Evolutionary conservation across 2,113 vertebrate species (phyloP), one percentile per base, ranked within the genome.

Genomic region (Limnothrissa miodon): DNA sequence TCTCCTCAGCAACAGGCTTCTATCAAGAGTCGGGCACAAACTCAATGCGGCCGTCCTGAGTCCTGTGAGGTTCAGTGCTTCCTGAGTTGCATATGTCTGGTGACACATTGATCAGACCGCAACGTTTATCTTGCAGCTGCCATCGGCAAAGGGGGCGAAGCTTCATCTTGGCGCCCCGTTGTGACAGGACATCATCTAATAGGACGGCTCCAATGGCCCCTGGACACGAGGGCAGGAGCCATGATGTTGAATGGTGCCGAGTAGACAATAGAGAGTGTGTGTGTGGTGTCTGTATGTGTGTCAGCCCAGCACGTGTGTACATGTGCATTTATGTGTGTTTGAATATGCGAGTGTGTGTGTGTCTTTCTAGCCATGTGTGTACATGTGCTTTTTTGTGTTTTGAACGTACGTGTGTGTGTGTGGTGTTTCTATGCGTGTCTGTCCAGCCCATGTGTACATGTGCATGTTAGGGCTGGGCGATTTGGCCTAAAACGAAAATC

Each of bases 21-120:
- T 29, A 29, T 62, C 29, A 29, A 29, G 59, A 39, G 15, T 15
- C 11, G 1, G 66, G 66, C 66, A 74, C 66, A 74, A 74, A 39
- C 29, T 74, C 59, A 13, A 74, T 74, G 36, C 13, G 29, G 5
- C 33, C 25, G 11, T 36, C 66, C 59, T 3, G 36, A 74, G 66
- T 36, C 29, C 29, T 13, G 36, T 74, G 29, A 74, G 5, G 36
- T 74, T 36, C 36, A 36, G 36, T 19, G 66, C 29, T 39, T 74
- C 33, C 33, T 74, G 66, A 74, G 66, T 74, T 74, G 66, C 66
- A 74, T 74, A 74, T 74, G 59, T 66, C 29, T 13, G 66, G 15
- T 15, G 66, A 33, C 66, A 74, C 66, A 74, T 74, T 33, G 33
- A 74, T 74, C 66, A 74, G 10, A 29, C 29, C 66, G 29, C 25